Percentiles rank a stretch among this genome's conserved stretches.
Evolutionary conservation across 2,113 vertebrate genomes (phyloP).

Genomic region (Sinocyclocheilus anophthalmus): DNA sequence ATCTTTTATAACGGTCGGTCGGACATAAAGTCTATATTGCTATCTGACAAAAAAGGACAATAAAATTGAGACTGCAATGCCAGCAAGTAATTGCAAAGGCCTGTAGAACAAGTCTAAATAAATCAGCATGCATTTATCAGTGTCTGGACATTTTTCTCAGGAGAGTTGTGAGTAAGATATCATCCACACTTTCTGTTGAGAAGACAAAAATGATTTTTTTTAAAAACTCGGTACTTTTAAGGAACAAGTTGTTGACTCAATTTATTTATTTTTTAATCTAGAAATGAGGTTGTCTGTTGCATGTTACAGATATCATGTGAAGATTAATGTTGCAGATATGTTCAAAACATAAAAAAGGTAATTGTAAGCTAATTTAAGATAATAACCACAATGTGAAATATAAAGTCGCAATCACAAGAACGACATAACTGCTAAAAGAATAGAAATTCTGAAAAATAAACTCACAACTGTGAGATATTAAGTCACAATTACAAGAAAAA

Average conservation of each 20-base stretch:
- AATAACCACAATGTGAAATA: no score
- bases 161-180: not conserved
- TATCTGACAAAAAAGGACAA: not conserved
- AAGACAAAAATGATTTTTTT: not conserved
- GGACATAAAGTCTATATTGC: not conserved
- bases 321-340: no score
- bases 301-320: no score
- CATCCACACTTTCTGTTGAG: not conserved
- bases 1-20: not conserved
- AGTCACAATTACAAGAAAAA: no score
- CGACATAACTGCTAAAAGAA: no score
- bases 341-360: no score
- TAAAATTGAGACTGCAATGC: not conserved
- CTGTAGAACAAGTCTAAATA: conserved; percentile 19
- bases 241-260: not conserved
- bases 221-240: not conserved
- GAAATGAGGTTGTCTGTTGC: no score
- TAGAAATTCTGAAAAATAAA: no score
- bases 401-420: no score
- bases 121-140: conserved; percentile 29
- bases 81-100: not conserved
- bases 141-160: conserved; percentile 27
- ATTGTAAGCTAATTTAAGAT: no score
- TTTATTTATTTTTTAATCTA: no score
- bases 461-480: no score